A percentile compares a stretch with the other conserved stretches of the same genome.
These are phyloP conservation scores for Drosophila sturtevanti DNA, from an alignment of 1,140 invertebrate species.

Conservation along the genomic window DNA sequence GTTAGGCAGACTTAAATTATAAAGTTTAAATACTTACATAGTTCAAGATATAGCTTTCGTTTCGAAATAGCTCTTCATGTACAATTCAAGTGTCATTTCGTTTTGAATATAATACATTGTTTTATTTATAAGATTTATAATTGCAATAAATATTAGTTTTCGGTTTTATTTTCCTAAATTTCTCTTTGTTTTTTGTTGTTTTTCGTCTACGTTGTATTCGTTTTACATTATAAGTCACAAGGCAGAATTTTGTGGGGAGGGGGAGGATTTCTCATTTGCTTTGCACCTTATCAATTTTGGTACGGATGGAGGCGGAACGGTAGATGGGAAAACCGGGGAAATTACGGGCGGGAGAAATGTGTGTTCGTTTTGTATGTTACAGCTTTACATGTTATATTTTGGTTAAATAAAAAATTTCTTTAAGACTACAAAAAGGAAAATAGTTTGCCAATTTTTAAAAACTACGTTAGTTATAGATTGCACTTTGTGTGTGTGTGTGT, in stretches of 20 bases:
- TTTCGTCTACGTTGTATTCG: conserved; percentile 2
- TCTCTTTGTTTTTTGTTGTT: conserved; percentile 26
- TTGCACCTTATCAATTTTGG: background rate
- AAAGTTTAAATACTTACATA: no score
- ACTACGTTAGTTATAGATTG: conserved; percentile 40
- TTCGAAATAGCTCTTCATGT: no score
- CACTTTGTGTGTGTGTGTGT: conserved; percentile 38
- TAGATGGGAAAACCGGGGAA: background rate
- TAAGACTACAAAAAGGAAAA: conserved; percentile 55
- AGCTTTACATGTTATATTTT: conserved; percentile 55
- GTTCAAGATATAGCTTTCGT: no score
- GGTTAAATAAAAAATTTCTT: conserved; percentile 38
- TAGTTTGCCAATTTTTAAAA: conserved; percentile 54
- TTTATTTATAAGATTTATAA: conserved; percentile 67
- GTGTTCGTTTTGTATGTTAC: conserved; percentile 55
- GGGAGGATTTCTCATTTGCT: background rate
- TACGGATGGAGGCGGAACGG: background rate
- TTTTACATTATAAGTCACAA: conserved; percentile 72
- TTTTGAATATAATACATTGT: conserved; percentile 67
- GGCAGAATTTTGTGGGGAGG: background rate
- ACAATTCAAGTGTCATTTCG: background rate
- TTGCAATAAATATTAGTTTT: conserved; percentile 76
- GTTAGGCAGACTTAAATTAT: no score
- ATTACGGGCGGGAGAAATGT: background rate
- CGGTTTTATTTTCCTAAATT: conserved; percentile 27